Conservation (phyloP, 2,797 vertebrate genomes). For the Poeciliopsis presidionis region DNA sequence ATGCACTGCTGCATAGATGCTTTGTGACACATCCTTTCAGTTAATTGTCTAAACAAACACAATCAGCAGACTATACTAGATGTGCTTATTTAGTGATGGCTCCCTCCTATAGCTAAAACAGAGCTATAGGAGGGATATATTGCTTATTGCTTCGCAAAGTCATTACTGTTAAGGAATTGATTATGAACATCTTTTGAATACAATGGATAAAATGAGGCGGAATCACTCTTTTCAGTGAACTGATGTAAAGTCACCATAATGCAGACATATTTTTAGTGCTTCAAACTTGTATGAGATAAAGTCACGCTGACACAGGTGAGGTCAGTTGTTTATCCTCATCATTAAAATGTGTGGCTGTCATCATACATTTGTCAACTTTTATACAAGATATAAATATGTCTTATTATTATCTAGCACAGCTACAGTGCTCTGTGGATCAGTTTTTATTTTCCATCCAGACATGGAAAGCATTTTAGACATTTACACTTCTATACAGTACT, state of each 20-base stretch:
- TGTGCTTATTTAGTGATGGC: background rate
- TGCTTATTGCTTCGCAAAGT: background rate
- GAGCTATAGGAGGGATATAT: too few species aligned
- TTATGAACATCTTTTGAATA: background rate
- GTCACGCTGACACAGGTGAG: background rate
- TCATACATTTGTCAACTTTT: background rate
- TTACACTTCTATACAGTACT: background rate
- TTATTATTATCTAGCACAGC: background rate
- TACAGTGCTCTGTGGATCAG: background rate
- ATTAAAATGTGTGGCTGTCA: background rate
- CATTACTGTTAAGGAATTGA: background rate
- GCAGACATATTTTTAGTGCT: background rate
- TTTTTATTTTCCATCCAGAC: background rate
- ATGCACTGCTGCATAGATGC: background rate
- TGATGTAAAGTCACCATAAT: background rate
- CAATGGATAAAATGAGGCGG: background rate
- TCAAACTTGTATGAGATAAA: background rate
- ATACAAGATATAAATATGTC: background rate
- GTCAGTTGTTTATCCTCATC: background rate
- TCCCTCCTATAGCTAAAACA: background rate
- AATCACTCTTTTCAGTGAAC: background rate
- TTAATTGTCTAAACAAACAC: background rate
- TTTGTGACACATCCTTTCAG: background rate
- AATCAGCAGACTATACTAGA: background rate
- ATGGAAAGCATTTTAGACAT: background rate